Conservation (phyloP, 2,113 vertebrate genomes). For the Origma solitaria region DNA sequence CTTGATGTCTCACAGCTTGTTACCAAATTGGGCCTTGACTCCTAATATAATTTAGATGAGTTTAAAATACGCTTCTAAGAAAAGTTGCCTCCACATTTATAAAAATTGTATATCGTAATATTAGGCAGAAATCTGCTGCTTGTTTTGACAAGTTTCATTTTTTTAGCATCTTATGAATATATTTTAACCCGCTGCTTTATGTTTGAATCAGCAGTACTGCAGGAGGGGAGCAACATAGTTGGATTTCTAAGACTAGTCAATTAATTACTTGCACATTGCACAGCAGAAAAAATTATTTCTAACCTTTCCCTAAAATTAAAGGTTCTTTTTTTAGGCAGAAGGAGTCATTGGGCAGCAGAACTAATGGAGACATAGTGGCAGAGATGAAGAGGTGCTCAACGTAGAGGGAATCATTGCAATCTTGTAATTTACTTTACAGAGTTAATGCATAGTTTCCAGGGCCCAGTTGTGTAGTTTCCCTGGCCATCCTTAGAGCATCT, state of each 20-base stretch:
- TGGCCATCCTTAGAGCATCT: background rate
- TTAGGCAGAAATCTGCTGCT: conserved; percentile 9
- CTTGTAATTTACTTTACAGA: background rate
- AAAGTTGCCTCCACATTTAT: background rate
- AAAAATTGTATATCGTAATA: conserved; percentile 10
- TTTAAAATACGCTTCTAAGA: conserved; percentile 33
- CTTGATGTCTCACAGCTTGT: conserved; percentile 66
- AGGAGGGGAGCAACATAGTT: background rate
- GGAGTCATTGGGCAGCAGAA: background rate
- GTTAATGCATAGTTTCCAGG: background rate
- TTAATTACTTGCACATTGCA: background rate
- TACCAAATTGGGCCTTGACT: conserved; percentile 56
- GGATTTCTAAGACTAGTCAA: conserved; percentile 3
- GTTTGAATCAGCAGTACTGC: background rate
- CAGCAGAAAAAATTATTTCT: background rate
- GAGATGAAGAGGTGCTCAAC: background rate
- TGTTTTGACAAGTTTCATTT: conserved; percentile 42
- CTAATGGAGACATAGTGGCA: background rate
- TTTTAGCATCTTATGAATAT: background rate
- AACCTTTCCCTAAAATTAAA: background rate
- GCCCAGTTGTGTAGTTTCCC: background rate
- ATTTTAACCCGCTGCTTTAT: conserved; percentile 46
- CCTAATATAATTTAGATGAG: conserved; percentile 37
- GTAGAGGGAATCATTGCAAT: background rate
- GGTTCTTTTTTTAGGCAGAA: background rate